Base-by-base conservation (phyloP, 2,113 vertebrate genomes). In the Acanthisitta chloris region DNA sequence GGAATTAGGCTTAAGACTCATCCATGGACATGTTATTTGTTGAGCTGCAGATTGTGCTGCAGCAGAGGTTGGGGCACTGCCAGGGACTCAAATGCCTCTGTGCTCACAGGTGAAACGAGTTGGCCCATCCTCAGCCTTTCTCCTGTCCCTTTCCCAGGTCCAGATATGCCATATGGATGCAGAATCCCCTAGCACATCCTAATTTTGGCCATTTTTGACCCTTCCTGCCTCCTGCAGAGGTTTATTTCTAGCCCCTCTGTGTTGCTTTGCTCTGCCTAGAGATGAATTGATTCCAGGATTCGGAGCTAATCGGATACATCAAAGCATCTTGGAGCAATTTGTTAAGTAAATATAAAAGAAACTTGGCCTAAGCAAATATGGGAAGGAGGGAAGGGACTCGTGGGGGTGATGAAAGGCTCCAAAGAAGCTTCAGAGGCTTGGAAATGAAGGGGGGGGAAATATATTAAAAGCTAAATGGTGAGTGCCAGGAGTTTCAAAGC, bases 401-500 rank as follows among this genome's bases (percentile, higher is more conserved):
- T 33, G 6, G 8, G 43, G 42, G 38, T 0, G 61, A 86, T 88
- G 70, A 94, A 96, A 95, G 79, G 43, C 62, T 79, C 36, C 31
- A 6, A 49, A 72, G 51, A 82, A 72, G 67, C 95, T 97, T 89
- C 93, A 90, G 94, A 94, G 57, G 46, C 73, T 90, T 33, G 77
- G 78, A 31, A 70, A 81, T 16, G 48, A 64, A 23, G 40, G 36
- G 23, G 45, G 15, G 6, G 10, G 8, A 12, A 34, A 74, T 24
- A 43, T 18, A 38, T 7, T 28, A 28, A 85, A 66, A 65, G 77
- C 36, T 21, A 46, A 69, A 54, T 28, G 67, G 45, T 2, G 0
- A 61, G 52, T 21, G 70, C 34, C 38, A 16, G 52, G 81, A 81
- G 55, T 88, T 88, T 81, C 93, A 90, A 94, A 80, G 95, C 86